Conservation (phyloP, 2,797 vertebrate species). For the Hirundo rustica region DNA sequence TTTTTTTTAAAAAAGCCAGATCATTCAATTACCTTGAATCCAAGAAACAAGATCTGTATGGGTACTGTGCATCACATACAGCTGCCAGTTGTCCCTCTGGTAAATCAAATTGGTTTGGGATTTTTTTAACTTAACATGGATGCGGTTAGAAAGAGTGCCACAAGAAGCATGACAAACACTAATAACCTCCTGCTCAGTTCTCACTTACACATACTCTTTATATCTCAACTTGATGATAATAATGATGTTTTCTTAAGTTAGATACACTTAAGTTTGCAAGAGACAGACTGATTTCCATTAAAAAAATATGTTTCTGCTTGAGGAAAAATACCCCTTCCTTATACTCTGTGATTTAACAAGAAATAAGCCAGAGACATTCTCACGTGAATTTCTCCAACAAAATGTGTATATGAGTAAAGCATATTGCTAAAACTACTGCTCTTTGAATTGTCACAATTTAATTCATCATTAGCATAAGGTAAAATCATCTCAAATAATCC, state of each 20-base stretch:
- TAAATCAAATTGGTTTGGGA: not conserved
- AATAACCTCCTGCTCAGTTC: conserved; percentile 33
- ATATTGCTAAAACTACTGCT: not conserved
- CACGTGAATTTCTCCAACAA: not conserved
- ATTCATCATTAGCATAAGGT: not conserved
- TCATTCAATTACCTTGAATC: not conserved
- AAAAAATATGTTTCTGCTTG: not conserved
- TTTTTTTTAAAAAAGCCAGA: not conserved
- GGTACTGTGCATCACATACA: not conserved
- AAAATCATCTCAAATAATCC: not conserved
- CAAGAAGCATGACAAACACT: conserved; percentile 52
- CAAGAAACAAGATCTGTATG: not conserved
- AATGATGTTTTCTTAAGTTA: not conserved
- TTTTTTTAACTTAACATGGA: not conserved
- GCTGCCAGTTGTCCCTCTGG: not conserved
- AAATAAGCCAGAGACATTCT: not conserved
- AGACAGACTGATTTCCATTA: not conserved
- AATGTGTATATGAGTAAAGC: not conserved
- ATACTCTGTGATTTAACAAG: not conserved
- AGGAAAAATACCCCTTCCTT: conserved; percentile 43
- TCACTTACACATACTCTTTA: not conserved
- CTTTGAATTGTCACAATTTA: not conserved
- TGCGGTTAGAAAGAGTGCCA: conserved; percentile 22
- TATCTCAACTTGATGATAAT: not conserved
- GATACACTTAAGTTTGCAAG: not conserved